These are phyloP conservation scores for Tolypeutes matacus DNA, from an alignment of 2,797 vertebrate species.

Conservation along the genomic window DNA sequence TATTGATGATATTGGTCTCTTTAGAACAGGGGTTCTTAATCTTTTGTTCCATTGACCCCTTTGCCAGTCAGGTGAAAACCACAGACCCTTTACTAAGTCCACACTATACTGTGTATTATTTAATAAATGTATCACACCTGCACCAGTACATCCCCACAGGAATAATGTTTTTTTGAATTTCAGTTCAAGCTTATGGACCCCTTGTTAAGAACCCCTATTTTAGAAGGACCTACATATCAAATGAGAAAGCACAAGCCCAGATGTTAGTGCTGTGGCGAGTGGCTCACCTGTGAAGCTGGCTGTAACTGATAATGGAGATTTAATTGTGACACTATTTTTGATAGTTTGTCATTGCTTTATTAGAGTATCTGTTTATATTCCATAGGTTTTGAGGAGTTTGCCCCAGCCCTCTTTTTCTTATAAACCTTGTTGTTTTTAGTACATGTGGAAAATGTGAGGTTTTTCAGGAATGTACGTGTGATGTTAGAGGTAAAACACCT, in stretches of 20 bases:
- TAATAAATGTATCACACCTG: no score
- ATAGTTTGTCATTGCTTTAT: constrained; percentile 26
- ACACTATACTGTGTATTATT: no score
- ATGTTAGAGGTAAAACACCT: neutral
- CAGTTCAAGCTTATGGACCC: no score
- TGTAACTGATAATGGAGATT: neutral
- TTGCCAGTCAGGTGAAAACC: no score
- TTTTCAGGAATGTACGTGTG: neutral
- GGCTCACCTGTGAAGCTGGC: neutral
- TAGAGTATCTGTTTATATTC: constrained; percentile 13
- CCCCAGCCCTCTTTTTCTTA: neutral
- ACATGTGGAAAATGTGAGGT: neutral
- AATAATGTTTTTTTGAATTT: no score
- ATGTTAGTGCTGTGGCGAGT: neutral
- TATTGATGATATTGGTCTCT: neutral
- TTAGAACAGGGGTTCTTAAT: no score
- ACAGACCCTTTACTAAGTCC: no score
- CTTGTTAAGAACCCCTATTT: no score
- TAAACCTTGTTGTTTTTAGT: constrained; percentile 26
- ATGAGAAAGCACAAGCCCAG: neutral
- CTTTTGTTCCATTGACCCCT: no score
- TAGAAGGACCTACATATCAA: neutral
- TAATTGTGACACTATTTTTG: neutral
- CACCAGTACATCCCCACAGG: no score
- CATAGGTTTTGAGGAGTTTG: neutral